Evolutionary conservation across 2,113 vertebrate species (phyloP), one percentile per base, ranked within the genome.

Genomic region (Trematomus loennbergii): DNA sequence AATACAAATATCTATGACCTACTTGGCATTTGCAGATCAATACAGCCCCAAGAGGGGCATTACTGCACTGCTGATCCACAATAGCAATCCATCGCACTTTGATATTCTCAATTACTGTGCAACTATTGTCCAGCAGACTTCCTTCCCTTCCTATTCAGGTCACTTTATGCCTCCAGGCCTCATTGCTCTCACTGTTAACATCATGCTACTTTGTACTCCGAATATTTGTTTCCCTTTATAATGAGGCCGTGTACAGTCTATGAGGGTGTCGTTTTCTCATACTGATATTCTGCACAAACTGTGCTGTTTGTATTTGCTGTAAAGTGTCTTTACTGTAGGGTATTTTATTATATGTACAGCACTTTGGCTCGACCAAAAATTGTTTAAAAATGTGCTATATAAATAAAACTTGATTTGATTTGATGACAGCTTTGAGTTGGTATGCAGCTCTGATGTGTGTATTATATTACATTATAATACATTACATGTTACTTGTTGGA

Each of bases 61-160:
- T 46, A 72, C 57, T 61, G 48, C 40, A 81, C 46, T 65, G 79
- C 71, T 71, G 40, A 78, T 72, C 65, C 20, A 83, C 78, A 77
- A 68, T n/a, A 70, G 62, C 46, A 59, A 29, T 75, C 46, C 5
- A 8, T 64, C 66, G 54, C 59, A 81, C 70, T 85, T 64, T 77
- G 73, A 82, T 78, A 88, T 78, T 89, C 55, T 77, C 73, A 86
- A 82, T 77, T 70, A 87, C 75, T 79, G 82, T 82, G 80, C 78
- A 88, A 72, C 73, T 79, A 81, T 81, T 86, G 89, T 89, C 88
- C 85, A 81, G 74, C 57, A 45, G 20, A 83, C 77, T 88, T 87
- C 61, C 81, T 50, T 80, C 67, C 61, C 48, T 50, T 81, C 7
- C n/a, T 78, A 87, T 90, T 75, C 74, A 87, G 91, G 90, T 91